Evolutionary conservation across 2,113 vertebrate genomes (phyloP).

Genomic region (Erythrolamprus reginae): DNA sequence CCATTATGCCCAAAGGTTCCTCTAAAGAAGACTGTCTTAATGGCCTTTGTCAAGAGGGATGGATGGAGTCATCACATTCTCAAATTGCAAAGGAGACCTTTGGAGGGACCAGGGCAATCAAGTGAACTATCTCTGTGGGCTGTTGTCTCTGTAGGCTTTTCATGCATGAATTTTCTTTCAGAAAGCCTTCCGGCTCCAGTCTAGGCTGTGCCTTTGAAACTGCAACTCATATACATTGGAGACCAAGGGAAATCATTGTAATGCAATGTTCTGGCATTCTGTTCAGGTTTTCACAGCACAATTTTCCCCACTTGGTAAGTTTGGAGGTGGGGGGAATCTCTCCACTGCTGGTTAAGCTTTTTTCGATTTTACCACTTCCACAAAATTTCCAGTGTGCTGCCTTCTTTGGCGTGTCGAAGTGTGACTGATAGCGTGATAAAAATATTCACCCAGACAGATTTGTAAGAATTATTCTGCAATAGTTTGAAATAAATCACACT

Average conservation of each 20-base stretch:
- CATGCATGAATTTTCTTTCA: neutral
- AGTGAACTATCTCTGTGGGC: neutral
- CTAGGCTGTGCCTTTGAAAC: neutral
- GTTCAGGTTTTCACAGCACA: neutral
- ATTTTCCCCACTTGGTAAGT: neutral
- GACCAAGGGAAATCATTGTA: neutral
- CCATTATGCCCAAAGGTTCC: neutral
- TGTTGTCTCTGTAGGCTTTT: neutral
- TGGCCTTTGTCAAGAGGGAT: neutral
- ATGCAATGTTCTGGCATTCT: neutral
- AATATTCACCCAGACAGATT: constrained; percentile 25
- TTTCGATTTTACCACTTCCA: constrained; percentile 14
- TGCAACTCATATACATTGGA: neutral
- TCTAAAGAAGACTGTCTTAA: neutral
- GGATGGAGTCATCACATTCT: neutral
- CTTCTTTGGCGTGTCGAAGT: neutral
- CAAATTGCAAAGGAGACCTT: neutral
- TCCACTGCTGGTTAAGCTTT: constrained; percentile 11
- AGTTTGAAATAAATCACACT: constrained; percentile 33
- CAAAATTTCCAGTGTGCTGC: neutral
- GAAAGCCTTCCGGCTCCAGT: neutral
- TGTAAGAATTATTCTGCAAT: constrained; percentile 22
- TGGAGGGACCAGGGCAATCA: neutral
- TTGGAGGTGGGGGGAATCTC: neutral
- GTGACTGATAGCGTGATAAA: constrained; percentile 29